Evolutionary conservation across 2,888 invertebrate species (phyloP), one percentile per base, ranked within the genome.

Genomic region (Blera fallax): DNA sequence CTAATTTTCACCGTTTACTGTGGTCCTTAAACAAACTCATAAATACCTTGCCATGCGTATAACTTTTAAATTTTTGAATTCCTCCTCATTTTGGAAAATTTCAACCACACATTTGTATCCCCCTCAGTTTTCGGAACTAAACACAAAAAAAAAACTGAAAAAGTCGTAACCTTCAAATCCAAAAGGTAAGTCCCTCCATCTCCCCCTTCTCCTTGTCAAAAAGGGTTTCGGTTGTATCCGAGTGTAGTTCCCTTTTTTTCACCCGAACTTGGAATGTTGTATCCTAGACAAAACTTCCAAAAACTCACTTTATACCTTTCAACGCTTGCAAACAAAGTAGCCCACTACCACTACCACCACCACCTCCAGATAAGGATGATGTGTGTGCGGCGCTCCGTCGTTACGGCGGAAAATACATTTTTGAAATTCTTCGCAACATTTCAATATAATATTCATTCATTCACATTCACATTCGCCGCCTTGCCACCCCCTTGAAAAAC

Each of bases 391-490:
- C 21, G 43, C 56, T 79, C 58, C 29, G 76, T 67, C 70, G 76
- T 81, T 72, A 85, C 72, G 80, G 60, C 85, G 81, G 72, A 77
- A 85, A 85, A 85, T 81, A 85, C 45, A 85, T 85, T 85, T 85
- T 85, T 85, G 85, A 76, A 85, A 85, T 85, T 85, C 85, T 85
- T 85, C 67, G 85, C 85, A 85, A 85, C 85, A 85, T 85, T 85
- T 85, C 85, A 85, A 85, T 81, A 85, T 81, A 85, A 80, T 85
- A 85, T 81, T 85, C 80, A 64, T 79, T 64, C 72, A 72, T 84
- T 69, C 48, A 48, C 72, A 72, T 84, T 69, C 48, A 48, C 48
- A 72, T 78, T 79, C 50, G 58, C 48, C 37, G 81, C 72, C 56
- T 60, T 29, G 34, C 67, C 60, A 81, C 72, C 65, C 67, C 60